phyloP scores from a whole-genome alignment of 2,797 vertebrate genomes.

The Falco columbarius region DNA sequence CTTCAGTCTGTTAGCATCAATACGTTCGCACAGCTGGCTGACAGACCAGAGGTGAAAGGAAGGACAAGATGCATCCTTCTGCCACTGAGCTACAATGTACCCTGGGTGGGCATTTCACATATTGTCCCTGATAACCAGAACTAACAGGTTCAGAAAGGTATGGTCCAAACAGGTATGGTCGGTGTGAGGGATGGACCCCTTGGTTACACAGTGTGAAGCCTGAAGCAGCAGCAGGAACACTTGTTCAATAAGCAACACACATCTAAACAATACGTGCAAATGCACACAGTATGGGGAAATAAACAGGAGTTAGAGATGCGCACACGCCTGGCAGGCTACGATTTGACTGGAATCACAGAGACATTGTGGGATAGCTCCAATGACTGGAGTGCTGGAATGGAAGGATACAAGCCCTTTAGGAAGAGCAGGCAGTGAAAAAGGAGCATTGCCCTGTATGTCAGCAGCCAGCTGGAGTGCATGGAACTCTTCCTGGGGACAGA shows the following conservation, averaged over 20 bases:
- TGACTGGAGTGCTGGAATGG: too few species aligned
- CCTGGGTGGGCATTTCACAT: neutral
- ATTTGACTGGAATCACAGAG: too few species aligned
- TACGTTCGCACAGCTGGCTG: neutral
- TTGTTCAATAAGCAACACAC: neutral
- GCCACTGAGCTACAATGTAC: neutral
- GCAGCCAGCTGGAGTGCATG: too few species aligned
- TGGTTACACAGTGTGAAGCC: neutral
- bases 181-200: neutral
- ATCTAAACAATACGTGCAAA: neutral
- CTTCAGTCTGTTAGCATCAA: neutral
- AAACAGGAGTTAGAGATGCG: too few species aligned
- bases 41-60: neutral
- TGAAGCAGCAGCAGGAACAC: neutral
- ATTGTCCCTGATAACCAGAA: too few species aligned
- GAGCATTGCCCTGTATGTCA: too few species aligned
- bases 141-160: neutral
- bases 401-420: too few species aligned
- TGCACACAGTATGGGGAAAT: too few species aligned
- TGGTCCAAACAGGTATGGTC: neutral
- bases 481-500: too few species aligned
- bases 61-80: neutral
- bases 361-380: too few species aligned
- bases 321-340: too few species aligned
- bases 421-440: too few species aligned